These are phyloP conservation scores for Phylloscopus trochiloides DNA, from an alignment of 2,113 vertebrate species.

Conservation along the genomic window DNA sequence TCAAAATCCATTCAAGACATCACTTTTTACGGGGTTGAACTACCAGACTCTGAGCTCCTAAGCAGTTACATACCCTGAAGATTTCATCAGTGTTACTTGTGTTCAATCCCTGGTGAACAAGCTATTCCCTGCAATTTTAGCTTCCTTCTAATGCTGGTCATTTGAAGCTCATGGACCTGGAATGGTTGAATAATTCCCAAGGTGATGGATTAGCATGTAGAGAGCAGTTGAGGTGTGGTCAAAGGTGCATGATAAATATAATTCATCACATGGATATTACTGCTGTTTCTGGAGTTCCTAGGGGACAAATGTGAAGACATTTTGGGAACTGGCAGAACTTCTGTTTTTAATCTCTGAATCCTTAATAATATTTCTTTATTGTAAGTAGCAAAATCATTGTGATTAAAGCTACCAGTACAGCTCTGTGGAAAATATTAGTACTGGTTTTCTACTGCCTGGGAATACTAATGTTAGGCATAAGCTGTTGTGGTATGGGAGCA, in stretches of 20 bases:
- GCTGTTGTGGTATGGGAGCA: background rate
- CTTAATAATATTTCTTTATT: background rate
- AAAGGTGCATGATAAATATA: background rate
- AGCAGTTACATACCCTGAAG: background rate
- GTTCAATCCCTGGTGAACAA: background rate
- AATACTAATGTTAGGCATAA: background rate
- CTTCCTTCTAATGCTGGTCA: background rate
- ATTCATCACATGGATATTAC: background rate
- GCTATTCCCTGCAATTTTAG: background rate
- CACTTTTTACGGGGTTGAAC: rapidly evolving
- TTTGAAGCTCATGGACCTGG: background rate
- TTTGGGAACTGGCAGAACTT: background rate
- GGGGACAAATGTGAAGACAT: background rate
- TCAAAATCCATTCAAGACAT: background rate
- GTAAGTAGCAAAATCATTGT: background rate
- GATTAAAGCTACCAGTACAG: background rate
- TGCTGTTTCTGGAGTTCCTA: background rate
- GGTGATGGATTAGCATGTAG: background rate
- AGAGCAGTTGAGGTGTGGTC: background rate
- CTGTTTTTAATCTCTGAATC: background rate
- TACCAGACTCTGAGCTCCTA: background rate
- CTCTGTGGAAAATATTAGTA: background rate
- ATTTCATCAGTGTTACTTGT: background rate
- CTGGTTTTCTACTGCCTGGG: background rate
- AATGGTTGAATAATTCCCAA: background rate